Base-by-base conservation (phyloP, 2,888 invertebrate genomes). In the Ischnura elegans region DNA sequence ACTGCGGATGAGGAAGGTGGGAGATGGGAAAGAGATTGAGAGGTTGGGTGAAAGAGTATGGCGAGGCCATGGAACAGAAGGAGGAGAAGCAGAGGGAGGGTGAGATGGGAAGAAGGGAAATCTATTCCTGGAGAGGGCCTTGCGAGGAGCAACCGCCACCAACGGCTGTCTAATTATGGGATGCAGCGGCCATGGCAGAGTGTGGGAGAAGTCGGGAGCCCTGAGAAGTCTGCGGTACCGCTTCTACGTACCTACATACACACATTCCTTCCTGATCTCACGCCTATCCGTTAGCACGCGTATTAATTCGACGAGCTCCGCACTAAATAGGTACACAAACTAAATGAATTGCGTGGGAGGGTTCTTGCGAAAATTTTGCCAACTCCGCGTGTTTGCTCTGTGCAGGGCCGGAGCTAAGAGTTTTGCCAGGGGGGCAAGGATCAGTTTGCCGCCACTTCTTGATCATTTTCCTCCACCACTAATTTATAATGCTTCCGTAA, bases 81-180 rank as follows among this genome's bases (percentile, higher is more conserved):
- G 46, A 25, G 25, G 86, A 8, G 45, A 86, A 16, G 25, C 21
- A 45, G 86, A 46, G 21, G 21, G 45, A 45, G 86, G 25, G 86
- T n/a, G 45, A 86, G 46, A 25, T 43, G 6, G 86, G 16, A 86
- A 86, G 46, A 25, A 86, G 86, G 25, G 42, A 21, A 87, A 55
- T 55, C 55, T 87, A 87, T 87, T 87, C 55, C 51, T 87, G 55
- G 87, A 42, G 29, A 47, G 55, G 55, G 55, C 87, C 55, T 55
- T 21, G 55, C 21, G 45, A 46, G 46, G 87, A 87, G 87, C 36
- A 76, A 36, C 51, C 21, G 36, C 46, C 87, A 87, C 87, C n/a
- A 51, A n/a, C 87, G 87, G 51, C 61, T 43, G 90, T 90, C 90
- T 90, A 90, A 90, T 90, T 90, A 61, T 90, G 90, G 90, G 61